A percentile compares a stretch with the other conserved stretches of the same genome.
phyloP scores from a whole-genome alignment of 1,140 invertebrate species.

The Maconellicoccus hirsutus region DNA sequence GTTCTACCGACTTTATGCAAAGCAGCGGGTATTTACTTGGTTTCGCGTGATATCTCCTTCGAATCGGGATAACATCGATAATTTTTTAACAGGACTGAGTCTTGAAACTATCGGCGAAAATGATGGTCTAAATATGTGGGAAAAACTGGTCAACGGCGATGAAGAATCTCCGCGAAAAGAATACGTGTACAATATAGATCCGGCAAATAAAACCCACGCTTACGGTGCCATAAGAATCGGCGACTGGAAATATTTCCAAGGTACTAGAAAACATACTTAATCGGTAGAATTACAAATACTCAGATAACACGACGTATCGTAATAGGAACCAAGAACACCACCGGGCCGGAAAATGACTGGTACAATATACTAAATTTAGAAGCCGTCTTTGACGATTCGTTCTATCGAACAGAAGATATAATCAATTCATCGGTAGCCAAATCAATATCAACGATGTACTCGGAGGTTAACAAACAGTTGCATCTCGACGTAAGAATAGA shows the following conservation, averaged over 20 bases:
- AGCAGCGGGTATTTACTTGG: conserved; percentile 34
- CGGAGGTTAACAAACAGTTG: not conserved
- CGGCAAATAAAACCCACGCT: conserved; percentile 36
- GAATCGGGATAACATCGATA: not conserved
- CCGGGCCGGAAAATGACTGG: not conserved
- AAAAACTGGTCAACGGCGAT: conserved; percentile 41
- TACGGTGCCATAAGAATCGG: conserved; percentile 49
- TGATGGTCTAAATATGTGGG: conserved; percentile 63
- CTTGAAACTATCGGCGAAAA: conserved; percentile 36
- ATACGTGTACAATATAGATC: conserved; percentile 63
- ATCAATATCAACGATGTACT: not conserved
- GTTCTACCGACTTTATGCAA: conserved; percentile 56
- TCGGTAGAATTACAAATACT: too few species aligned
- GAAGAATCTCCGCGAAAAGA: conserved; percentile 43
- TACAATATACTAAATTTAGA: not conserved
- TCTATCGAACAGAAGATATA: not conserved
- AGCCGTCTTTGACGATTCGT: not conserved
- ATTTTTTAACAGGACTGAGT: conserved; percentile 27
- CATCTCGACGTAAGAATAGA: not conserved
- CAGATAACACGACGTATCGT: too few species aligned
- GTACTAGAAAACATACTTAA: conserved; percentile 33
- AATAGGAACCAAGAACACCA: not conserved
- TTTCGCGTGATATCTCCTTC: not conserved
- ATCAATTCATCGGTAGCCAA: not conserved
- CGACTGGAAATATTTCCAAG: conserved; percentile 62